phyloP scores from a whole-genome alignment of 2,113 vertebrate species.

The Pomatostomus ruficeps region DNA sequence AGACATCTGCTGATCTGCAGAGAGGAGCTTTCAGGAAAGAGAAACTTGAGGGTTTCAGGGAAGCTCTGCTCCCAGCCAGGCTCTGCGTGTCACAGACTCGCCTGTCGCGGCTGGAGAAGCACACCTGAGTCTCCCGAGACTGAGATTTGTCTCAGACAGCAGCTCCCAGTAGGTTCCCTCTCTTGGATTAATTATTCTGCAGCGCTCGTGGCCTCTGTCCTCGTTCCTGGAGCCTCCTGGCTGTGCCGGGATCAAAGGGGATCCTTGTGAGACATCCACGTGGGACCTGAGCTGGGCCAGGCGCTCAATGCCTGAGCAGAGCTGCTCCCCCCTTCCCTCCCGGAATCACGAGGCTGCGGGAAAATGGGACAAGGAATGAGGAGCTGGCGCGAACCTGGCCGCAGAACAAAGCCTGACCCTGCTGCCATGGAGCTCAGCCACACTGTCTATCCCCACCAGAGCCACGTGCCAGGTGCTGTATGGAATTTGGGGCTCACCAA shows the following conservation, averaged over 20 bases:
- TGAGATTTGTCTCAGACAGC: background rate
- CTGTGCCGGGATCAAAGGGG: background rate
- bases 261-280: background rate
- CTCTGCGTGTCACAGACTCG: background rate
- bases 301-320: fast-evolving
- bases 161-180: background rate
- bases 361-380: background rate
- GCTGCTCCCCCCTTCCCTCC: background rate
- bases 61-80: background rate
- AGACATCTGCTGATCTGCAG: constrained; percentile 1
- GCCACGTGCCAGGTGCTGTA: background rate
- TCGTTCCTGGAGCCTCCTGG: background rate
- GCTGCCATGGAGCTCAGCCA: background rate
- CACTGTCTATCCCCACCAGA: background rate
- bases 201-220: background rate
- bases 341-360: background rate
- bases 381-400: background rate
- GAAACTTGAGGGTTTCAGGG: background rate
- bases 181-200: background rate
- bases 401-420: background rate
- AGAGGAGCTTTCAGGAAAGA: constrained; percentile 11
- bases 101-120: background rate
- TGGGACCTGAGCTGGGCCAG: background rate
- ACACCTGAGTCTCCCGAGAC: background rate
- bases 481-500: fast-evolving